Evolutionary conservation across 2,888 invertebrate genomes (phyloP).

Genomic region (Drosophila recens): DNA sequence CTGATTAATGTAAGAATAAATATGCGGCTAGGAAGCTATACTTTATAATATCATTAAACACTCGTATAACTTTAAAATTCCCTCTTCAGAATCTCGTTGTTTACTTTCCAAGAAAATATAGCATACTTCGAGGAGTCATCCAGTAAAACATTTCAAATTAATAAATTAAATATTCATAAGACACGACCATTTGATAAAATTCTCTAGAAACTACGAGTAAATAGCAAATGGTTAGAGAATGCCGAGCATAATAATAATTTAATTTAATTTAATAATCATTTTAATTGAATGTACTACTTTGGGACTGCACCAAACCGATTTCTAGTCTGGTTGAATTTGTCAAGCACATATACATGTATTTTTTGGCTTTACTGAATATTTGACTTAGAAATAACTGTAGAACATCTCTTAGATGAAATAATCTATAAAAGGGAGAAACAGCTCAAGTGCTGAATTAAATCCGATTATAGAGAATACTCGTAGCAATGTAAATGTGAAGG

Average conservation of each 20-base stretch:
- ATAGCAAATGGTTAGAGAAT: background rate
- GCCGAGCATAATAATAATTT: too few relatives aligned
- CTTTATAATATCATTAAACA: background rate
- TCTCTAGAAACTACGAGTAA: background rate
- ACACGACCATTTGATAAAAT: background rate
- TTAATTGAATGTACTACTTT: background rate
- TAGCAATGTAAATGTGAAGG: conserved; percentile 31
- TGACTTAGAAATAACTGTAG: conserved; percentile 4
- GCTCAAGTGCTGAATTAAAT: conserved; percentile 51
- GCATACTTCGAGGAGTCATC: conserved; percentile 2
- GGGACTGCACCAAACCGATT: background rate
- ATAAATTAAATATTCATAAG: conserved; percentile 3
- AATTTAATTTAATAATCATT: conserved; percentile 4
- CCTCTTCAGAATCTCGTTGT: background rate
- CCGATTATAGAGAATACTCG: conserved; percentile 62
- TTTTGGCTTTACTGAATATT: conserved; percentile 8
- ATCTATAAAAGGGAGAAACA: conserved; percentile 29
- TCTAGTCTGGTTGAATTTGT: background rate
- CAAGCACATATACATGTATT: background rate
- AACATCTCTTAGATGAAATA: conserved; percentile 8
- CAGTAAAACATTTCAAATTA: background rate
- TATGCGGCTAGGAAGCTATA: too few relatives aligned
- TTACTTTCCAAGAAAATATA: background rate
- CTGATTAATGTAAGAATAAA: background rate
- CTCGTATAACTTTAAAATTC: background rate